Conservation (phyloP, 2,888 invertebrate genomes). For the Nephrotoma guestfalica region DNA sequence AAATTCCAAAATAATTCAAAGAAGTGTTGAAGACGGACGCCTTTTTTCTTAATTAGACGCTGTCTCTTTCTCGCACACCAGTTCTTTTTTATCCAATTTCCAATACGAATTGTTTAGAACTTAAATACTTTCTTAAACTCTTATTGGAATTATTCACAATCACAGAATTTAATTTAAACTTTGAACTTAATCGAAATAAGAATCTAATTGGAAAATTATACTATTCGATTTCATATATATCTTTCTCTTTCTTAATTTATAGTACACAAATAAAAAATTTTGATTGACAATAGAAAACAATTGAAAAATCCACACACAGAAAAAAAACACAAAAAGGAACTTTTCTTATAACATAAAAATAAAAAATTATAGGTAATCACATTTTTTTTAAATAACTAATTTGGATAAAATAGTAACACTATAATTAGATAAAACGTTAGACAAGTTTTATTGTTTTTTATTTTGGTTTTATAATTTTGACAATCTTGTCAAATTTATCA, state of each 20-base stretch:
- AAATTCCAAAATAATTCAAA: neutral
- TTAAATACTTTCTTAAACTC: neutral
- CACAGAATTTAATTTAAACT: neutral
- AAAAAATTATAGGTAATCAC: neutral
- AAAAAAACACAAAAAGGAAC: neutral
- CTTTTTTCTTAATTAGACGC: neutral
- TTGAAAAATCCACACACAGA: neutral
- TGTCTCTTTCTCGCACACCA: neutral
- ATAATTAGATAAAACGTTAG: neutral
- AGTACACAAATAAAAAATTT: neutral
- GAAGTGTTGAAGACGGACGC: neutral
- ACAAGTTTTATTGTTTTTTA: neutral
- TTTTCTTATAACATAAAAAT: neutral
- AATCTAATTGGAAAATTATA: neutral
- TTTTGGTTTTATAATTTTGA: neutral
- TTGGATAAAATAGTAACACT: neutral
- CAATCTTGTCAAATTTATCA: neutral
- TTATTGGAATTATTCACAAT: neutral
- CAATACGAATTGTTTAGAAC: neutral
- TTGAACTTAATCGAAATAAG: neutral
- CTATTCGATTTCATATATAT: neutral
- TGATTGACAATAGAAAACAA: neutral
- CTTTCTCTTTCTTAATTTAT: neutral
- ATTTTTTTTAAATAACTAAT: neutral
- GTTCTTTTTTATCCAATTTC: neutral